Evolutionary conservation across 2,797 vertebrate genomes (phyloP).

Genomic region (Clarias platycephalus): DNA sequence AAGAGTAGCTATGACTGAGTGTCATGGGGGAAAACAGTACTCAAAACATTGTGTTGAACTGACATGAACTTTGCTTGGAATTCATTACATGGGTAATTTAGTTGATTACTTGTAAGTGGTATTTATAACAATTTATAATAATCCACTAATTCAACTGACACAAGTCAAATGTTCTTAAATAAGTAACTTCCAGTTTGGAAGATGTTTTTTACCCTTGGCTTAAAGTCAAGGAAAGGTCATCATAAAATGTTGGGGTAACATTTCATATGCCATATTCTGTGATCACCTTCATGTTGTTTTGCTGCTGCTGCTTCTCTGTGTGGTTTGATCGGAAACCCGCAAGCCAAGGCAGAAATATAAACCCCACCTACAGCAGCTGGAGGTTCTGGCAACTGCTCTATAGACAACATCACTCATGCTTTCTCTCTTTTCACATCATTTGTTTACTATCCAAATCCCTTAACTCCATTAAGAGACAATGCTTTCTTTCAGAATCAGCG

Average conservation of each 20-base stretch:
- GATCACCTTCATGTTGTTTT: not conserved
- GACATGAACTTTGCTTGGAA: not conserved
- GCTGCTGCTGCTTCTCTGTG: not conserved
- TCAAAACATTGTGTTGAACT: conserved; percentile 12
- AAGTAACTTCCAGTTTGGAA: not conserved
- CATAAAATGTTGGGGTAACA: not conserved
- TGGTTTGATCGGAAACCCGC: conserved; percentile 24
- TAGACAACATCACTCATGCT: conserved; percentile 33
- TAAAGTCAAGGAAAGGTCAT: not conserved
- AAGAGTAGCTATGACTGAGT: conserved; percentile 49
- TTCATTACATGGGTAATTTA: not conserved
- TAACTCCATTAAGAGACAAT: conserved; percentile 71
- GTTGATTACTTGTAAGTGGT: not conserved
- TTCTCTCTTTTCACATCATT: conserved; percentile 27
- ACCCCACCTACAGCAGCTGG: conserved; percentile 65
- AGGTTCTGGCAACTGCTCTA: conserved; percentile 60
- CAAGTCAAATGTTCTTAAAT: not conserved
- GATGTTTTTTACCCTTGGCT: not conserved
- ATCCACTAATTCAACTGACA: not conserved
- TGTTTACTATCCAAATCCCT: conserved; percentile 54
- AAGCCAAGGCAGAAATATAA: conserved; percentile 35
- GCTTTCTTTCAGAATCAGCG: conserved; percentile 63
- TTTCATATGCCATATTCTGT: not conserved
- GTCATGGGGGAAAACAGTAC: too few species aligned
- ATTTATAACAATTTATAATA: not conserved